Base-by-base conservation (phyloP, 2,113 vertebrate genomes). In the Salvelinus namaycush region DNA sequence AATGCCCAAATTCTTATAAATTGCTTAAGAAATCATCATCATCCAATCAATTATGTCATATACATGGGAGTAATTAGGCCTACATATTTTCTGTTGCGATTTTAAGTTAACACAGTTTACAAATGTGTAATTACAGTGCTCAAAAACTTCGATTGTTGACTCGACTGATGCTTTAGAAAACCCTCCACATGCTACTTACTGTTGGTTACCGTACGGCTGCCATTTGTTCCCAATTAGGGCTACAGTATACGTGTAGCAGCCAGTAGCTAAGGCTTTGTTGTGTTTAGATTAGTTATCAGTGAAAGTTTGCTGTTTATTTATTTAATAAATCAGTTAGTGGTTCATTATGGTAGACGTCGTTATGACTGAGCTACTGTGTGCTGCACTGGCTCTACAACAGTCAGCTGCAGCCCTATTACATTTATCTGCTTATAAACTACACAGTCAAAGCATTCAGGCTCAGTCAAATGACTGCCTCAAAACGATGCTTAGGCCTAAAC, bases 221-320 rank as follows among this genome's bases (percentile, higher is more conserved):
- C 83, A 80, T 84, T 89, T 90, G 82, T 83, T 87, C 60, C 73
- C 88, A 73, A 87, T 90, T 89, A 90, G 78, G 66, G 74, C 60
- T 31, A 26, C 69, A 65, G 70, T 82, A 72, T 54, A 69, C 81
- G 80, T 80, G 81, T 67, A 44, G 73, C 49, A 27, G 69, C 68
- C 68, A 78, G 68, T 72, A 51, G 24, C 5, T 76, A 78, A 51
- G 70, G 68, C 29, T 73, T 70, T 80, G 72, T 75, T 84, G 75
- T 87, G 70, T 86, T 81, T 81, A 62, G 64, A 79, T n/a, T 72
- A 51, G 74, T 68, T 74, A 34, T 85, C 79, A 82, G 72, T 81
- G 51, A 83, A 83, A 66, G 44, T 51, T 76, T 70, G 18, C 72
- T n/a, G 70, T 84, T 82, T 81, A 67, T 81, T 66, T 84, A 18